These are phyloP conservation scores for Orientallactaga bullata DNA, from an alignment of 2,113 vertebrate species.

Conservation along the genomic window DNA sequence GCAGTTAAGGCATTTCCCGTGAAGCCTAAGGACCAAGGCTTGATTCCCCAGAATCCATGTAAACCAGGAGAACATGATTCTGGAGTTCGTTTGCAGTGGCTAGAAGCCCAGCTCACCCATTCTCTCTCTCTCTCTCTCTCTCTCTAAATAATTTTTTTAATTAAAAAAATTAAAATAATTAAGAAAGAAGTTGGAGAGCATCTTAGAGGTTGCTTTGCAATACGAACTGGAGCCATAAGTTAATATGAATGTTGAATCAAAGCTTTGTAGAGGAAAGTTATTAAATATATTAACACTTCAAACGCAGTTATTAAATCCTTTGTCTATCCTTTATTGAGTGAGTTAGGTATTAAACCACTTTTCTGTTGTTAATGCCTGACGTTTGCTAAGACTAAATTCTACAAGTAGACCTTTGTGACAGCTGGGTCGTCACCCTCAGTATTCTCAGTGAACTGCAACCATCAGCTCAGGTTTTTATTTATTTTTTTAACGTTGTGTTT, in stretches of 20 bases:
- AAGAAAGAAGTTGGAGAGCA: not conserved
- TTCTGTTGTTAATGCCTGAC: not conserved
- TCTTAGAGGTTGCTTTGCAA: too few relatives aligned
- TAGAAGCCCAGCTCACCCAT: too few relatives aligned
- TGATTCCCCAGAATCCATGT: too few relatives aligned
- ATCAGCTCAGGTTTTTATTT: not conserved
- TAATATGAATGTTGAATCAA: conserved; percentile 34
- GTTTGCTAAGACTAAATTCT: conserved; percentile 13
- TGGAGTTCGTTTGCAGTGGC: too few relatives aligned
- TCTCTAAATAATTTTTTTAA: not conserved
- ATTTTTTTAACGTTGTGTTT: not conserved
- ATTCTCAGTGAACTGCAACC: not conserved
- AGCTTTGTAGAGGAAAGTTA: not conserved
- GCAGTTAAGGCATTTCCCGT: too few relatives aligned
- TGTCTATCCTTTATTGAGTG: not conserved
- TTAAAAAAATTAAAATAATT: not conserved
- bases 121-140: too few relatives aligned
- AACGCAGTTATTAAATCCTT: not conserved
- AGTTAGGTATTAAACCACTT: not conserved
- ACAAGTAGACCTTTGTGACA: not conserved
- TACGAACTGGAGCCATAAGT: not conserved
- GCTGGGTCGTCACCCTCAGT: not conserved
- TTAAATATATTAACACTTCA: not conserved
- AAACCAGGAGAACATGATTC: too few relatives aligned
- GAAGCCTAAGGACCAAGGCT: too few relatives aligned